phyloP scores from a whole-genome alignment of 2,888 invertebrate species.

The Vanessa cardui region DNA sequence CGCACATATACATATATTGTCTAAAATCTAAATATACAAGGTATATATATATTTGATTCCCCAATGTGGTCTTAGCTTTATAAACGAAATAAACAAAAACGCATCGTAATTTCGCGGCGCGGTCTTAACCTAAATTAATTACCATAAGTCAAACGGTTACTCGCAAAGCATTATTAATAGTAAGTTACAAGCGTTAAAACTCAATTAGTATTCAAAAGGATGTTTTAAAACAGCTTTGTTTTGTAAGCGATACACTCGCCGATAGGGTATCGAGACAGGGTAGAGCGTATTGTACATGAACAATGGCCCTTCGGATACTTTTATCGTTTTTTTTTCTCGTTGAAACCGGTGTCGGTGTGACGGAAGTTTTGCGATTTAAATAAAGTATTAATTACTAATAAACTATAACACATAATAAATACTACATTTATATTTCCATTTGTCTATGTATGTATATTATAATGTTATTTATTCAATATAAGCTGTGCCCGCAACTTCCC shows the following conservation, averaged over 20 bases:
- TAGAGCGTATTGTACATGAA: slow-evolving; percentile 41
- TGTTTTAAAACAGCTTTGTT: slow-evolving; percentile 41
- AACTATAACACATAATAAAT: neutral
- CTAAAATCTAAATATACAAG: no score
- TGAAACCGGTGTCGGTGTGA: slow-evolving; percentile 9
- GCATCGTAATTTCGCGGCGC: no score
- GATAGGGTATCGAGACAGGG: slow-evolving; percentile 50
- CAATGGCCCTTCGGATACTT: slow-evolving; percentile 51
- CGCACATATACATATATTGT: no score
- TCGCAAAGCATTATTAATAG: neutral
- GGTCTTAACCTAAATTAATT: slow-evolving; percentile 1
- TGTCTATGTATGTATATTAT: no score
- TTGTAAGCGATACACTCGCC: slow-evolving; percentile 50
- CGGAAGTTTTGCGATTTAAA: neutral
- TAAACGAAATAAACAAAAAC: no score
- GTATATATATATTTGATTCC: no score
- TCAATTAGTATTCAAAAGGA: slow-evolving; percentile 52
- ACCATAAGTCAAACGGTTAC: neutral
- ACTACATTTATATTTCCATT: no score
- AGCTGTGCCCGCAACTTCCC: no score
- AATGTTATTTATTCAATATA: no score
- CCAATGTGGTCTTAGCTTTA: no score
- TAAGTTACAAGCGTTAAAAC: slow-evolving; percentile 23
- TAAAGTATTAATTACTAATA: neutral
- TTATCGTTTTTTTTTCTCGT: slow-evolving; percentile 45